Percentiles rank a stretch among this genome's conserved stretches.
Evolutionary conservation across 2,797 vertebrate genomes (phyloP).

Genomic region (Syngnathus acus): DNA sequence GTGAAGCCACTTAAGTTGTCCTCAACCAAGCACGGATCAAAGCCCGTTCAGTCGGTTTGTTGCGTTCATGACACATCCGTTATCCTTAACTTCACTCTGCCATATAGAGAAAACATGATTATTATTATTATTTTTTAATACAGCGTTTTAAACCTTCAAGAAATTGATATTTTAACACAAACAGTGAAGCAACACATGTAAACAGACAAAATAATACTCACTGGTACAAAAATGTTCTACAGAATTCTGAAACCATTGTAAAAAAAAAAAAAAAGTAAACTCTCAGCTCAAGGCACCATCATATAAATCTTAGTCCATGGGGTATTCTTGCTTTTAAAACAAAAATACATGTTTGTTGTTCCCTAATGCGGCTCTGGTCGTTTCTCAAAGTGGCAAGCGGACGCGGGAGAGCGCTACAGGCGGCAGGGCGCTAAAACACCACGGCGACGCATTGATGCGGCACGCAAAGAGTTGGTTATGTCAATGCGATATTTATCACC

Average conservation of each 20-base stretch:
- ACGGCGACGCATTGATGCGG: constrained; percentile 61
- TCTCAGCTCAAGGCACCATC: background rate
- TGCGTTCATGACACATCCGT: background rate
- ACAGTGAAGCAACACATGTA: too few species aligned
- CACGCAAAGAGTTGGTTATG: constrained; percentile 66
- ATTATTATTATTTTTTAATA: too few species aligned
- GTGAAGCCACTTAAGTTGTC: background rate
- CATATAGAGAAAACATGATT: too few species aligned
- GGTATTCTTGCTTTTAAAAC: constrained; percentile 16
- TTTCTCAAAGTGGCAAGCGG: constrained; percentile 57
- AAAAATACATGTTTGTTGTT: constrained; percentile 43
- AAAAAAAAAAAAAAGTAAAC: too few species aligned
- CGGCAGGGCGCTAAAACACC: constrained; percentile 55
- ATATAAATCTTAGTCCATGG: background rate
- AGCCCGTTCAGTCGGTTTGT: background rate
- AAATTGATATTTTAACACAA: too few species aligned
- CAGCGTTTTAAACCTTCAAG: too few species aligned
- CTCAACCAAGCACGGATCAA: background rate
- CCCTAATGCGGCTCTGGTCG: constrained; percentile 37
- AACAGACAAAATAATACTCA: too few species aligned
- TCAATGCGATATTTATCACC: constrained; percentile 79
- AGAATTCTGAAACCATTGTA: too few species aligned
- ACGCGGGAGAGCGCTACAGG: constrained; percentile 38
- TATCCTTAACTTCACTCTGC: too few species aligned
- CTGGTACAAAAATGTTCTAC: too few species aligned